Conservation (phyloP, 2,797 vertebrate genomes). For the Pelochelys cantorii region DNA sequence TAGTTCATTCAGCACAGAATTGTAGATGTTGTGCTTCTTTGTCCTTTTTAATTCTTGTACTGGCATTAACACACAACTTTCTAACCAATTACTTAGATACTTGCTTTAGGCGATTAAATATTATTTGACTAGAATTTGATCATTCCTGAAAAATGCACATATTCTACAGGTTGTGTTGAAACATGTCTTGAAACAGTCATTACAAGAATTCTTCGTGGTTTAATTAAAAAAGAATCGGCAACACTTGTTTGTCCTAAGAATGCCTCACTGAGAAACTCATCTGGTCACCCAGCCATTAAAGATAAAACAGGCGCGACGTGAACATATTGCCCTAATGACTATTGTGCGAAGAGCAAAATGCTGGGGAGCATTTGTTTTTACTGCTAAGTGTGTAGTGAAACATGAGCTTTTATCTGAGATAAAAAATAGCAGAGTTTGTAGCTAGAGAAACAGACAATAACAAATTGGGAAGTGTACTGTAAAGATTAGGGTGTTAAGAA, state of each 20-base stretch:
- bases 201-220: not conserved
- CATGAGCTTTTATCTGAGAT: slow-evolving; percentile 62
- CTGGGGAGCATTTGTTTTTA: not conserved
- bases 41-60: not conserved
- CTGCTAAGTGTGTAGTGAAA: slow-evolving; percentile 41
- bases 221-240: not conserved
- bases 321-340: not conserved
- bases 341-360: slow-evolving; percentile 23
- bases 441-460: slow-evolving; percentile 36
- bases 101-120: not conserved
- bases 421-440: slow-evolving; percentile 52
- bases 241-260: not conserved
- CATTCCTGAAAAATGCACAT: not conserved
- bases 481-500: slow-evolving; percentile 62
- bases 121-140: not conserved
- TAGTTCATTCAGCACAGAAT: not conserved
- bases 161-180: not conserved
- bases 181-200: not conserved
- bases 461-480: slow-evolving; percentile 47
- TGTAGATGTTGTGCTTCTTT: not conserved
- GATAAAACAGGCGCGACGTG: not conserved
- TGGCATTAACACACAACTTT: not conserved
- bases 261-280: slow-evolving; percentile 12
- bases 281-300: slow-evolving; percentile 4
- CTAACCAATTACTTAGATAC: slow-evolving; percentile 7